Conservation (phyloP, 2,888 invertebrate species). For the Nephrocerus scutellatus region DNA sequence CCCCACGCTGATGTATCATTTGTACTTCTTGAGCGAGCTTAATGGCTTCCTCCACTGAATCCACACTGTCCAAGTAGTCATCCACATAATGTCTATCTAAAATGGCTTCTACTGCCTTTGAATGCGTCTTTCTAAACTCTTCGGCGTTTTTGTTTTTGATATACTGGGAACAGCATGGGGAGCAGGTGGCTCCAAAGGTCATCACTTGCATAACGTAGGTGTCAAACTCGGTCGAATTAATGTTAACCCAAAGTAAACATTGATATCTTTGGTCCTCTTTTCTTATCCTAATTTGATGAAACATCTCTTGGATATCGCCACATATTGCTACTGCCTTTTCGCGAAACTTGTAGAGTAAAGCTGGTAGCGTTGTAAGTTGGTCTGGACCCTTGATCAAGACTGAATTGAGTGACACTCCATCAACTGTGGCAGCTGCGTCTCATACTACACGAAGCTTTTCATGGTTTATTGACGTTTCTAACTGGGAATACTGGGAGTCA, state of each 20-base stretch:
- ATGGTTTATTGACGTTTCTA: slow-evolving; percentile 22
- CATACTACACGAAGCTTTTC: slow-evolving; percentile 26
- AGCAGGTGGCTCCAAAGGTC: slow-evolving; percentile 16
- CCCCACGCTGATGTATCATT: slow-evolving; percentile 5
- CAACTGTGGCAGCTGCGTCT: slow-evolving; percentile 29
- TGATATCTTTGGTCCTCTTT: slow-evolving; percentile 5
- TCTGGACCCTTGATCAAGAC: slow-evolving; percentile 33
- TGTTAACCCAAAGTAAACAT: slow-evolving; percentile 15
- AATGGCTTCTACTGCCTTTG: slow-evolving; percentile 9
- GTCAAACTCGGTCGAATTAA: slow-evolving; percentile 1
- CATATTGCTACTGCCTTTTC: slow-evolving; percentile 5
- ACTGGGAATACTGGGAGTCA: slow-evolving; percentile 8
- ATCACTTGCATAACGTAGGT: slow-evolving; percentile 17
- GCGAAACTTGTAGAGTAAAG: slow-evolving; percentile 8
- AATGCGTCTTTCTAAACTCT: background rate
- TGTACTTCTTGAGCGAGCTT: slow-evolving; percentile 3
- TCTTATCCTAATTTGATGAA: slow-evolving; percentile 2
- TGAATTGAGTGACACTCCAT: slow-evolving; percentile 28
- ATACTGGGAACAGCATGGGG: slow-evolving; percentile 9
- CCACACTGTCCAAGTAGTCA: slow-evolving; percentile 10
- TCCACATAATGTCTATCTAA: slow-evolving; percentile 11
- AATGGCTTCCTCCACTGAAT: slow-evolving; percentile 7
- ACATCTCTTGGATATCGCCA: slow-evolving; percentile 5
- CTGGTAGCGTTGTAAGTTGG: slow-evolving; percentile 6
- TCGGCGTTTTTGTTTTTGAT: slow-evolving; percentile 13